Evolutionary conservation across 2,888 invertebrate genomes (phyloP).

Genomic region (Drosophila algonquin): DNA sequence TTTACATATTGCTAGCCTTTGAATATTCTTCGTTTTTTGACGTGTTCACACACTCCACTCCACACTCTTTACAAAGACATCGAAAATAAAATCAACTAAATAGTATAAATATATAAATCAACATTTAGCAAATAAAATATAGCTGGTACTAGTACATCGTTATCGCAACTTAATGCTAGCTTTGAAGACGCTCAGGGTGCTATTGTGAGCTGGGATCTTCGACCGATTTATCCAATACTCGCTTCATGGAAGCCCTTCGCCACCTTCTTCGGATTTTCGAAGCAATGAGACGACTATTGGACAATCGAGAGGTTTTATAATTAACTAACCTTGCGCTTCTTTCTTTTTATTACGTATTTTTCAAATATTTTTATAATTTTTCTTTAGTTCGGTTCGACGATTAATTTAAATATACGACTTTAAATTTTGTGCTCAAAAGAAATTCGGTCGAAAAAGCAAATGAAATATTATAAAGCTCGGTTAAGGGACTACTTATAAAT

Average conservation of each 20-base stretch:
- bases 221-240: background rate
- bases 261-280: background rate
- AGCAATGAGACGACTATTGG: slow-evolving; percentile 35
- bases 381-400: slow-evolving; percentile 31
- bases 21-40: slow-evolving; percentile 1
- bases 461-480: slow-evolving; percentile 33
- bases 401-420: slow-evolving; percentile 46
- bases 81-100: slow-evolving; percentile 18
- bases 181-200: slow-evolving; percentile 26
- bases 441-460: slow-evolving; percentile 28
- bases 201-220: background rate
- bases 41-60: slow-evolving; percentile 1
- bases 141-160: slow-evolving; percentile 53
- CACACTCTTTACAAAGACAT: slow-evolving; percentile 10
- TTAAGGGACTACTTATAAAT: slow-evolving; percentile 19
- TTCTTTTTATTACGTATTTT: slow-evolving; percentile 7
- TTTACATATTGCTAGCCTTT: slow-evolving; percentile 46
- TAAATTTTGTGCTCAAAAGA: slow-evolving; percentile 57
- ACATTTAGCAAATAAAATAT: slow-evolving; percentile 60
- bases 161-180: slow-evolving; percentile 61
- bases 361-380: slow-evolving; percentile 11
- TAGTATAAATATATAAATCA: slow-evolving; percentile 63
- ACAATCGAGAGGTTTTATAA: slow-evolving; percentile 17
- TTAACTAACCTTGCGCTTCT: slow-evolving; percentile 45
- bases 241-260: slow-evolving; percentile 31